These are phyloP conservation scores for Montipora cactus DNA, from an alignment of 64 coral and sea anemone species.

Conservation along the genomic window DNA sequence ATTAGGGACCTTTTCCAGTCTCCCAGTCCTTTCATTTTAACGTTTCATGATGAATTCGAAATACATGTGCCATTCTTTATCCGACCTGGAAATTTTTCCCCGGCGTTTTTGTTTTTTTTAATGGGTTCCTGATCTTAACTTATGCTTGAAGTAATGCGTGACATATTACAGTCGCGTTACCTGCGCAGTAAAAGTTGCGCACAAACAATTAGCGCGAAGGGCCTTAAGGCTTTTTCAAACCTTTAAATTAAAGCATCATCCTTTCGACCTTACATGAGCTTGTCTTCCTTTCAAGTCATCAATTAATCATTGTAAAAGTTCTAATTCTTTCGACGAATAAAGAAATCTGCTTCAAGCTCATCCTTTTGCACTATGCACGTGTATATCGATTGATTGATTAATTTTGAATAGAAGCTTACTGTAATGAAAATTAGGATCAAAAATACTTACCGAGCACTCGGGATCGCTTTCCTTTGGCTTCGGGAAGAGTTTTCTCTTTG, in stretches of 20 bases:
- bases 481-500: neutral
- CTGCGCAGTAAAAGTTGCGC: too few species aligned
- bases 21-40: too few species aligned
- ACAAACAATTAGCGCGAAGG: too few species aligned
- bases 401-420: neutral
- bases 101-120: too few species aligned
- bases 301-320: neutral
- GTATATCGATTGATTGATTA: neutral
- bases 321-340: neutral
- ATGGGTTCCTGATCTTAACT: too few species aligned
- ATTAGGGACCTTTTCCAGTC: too few species aligned
- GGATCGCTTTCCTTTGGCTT: slow-evolving; percentile 4
- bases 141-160: too few species aligned
- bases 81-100: too few species aligned
- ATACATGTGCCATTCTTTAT: too few species aligned
- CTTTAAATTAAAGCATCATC: neutral
- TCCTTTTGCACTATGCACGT: neutral
- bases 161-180: too few species aligned
- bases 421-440: neutral
- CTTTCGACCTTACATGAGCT: neutral
- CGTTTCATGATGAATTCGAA: too few species aligned
- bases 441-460: slow-evolving; percentile 3
- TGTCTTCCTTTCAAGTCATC: neutral
- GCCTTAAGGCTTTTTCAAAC: too few species aligned
- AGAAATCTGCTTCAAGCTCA: neutral